A percentile compares a stretch with the other conserved stretches of the same genome.
These are phyloP conservation scores for Spatulosminthurus flaviceps DNA, from an alignment of 2,888 invertebrate species.

Conservation along the genomic window DNA sequence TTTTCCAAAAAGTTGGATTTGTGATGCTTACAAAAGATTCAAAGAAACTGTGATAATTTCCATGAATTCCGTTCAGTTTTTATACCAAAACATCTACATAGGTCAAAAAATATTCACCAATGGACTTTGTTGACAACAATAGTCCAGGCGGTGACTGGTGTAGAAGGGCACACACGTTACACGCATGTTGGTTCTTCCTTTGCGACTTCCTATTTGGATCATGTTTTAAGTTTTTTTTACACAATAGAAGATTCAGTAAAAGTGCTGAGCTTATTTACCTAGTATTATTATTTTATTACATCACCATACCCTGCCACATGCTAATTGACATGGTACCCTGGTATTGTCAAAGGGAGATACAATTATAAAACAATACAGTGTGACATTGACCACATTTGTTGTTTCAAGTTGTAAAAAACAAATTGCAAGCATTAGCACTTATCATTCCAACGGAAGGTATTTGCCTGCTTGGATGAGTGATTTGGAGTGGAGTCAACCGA, in stretches of 20 bases:
- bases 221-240: neutral
- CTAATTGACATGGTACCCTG: constrained; percentile 2
- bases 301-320: too few relatives aligned
- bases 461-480: neutral
- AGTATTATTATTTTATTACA: neutral
- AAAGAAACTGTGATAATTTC: constrained; percentile 35
- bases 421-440: neutral
- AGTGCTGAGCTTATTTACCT: neutral
- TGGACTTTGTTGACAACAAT: neutral
- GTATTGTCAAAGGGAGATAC: neutral
- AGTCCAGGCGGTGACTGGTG: constrained; percentile 39
- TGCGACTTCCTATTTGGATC: constrained; percentile 11
- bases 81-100: constrained; percentile 14
- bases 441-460: neutral
- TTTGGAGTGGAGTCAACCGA: constrained; percentile 1
- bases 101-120: neutral
- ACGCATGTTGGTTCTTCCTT: constrained; percentile 18
- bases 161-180: constrained; percentile 35
- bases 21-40: constrained; percentile 22
- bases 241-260: neutral
- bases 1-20: constrained; percentile 23
- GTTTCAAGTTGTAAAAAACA: neutral
- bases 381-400: neutral
- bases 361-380: neutral
- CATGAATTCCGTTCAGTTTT: neutral